phyloP scores from a whole-genome alignment of 2,888 invertebrate species.

The Drosophila peninsularis region DNA sequence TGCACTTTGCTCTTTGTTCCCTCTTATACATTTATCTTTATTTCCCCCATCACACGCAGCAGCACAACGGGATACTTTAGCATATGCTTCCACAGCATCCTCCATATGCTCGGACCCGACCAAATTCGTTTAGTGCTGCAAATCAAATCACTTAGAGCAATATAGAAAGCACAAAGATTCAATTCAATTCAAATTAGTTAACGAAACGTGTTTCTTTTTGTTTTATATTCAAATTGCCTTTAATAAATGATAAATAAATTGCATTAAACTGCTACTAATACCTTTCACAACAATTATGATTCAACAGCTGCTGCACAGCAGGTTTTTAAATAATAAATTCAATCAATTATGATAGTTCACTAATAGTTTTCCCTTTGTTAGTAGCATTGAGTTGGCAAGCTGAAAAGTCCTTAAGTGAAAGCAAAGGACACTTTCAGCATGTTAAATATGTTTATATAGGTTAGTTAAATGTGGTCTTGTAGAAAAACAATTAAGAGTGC shows the following conservation, averaged over 20 bases:
- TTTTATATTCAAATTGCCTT: neutral
- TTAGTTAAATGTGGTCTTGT: too few species aligned
- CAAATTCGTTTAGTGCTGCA: slow-evolving; percentile 9
- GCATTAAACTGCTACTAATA: neutral
- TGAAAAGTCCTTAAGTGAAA: neutral
- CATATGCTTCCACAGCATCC: slow-evolving; percentile 43
- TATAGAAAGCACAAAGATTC: neutral
- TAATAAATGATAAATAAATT: neutral
- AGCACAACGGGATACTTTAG: slow-evolving; percentile 26
- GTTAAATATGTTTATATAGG: neutral
- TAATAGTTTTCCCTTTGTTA: neutral
- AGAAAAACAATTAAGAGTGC: too few species aligned
- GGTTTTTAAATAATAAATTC: neutral
- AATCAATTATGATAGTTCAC: neutral
- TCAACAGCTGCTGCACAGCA: neutral
- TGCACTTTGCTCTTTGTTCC: slow-evolving; percentile 49
- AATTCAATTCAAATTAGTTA: slow-evolving; percentile 1
- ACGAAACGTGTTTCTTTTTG: neutral
- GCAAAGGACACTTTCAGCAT: neutral
- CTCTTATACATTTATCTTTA: slow-evolving; percentile 51
- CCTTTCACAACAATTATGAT: neutral
- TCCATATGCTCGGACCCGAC: slow-evolving; percentile 41
- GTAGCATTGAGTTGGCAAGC: neutral
- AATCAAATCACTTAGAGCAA: slow-evolving; percentile 7
- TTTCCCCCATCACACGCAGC: slow-evolving; percentile 4